These are phyloP conservation scores for Drosophila albomicans DNA, from an alignment of 1,140 invertebrate genomes.

Conservation along the genomic window DNA sequence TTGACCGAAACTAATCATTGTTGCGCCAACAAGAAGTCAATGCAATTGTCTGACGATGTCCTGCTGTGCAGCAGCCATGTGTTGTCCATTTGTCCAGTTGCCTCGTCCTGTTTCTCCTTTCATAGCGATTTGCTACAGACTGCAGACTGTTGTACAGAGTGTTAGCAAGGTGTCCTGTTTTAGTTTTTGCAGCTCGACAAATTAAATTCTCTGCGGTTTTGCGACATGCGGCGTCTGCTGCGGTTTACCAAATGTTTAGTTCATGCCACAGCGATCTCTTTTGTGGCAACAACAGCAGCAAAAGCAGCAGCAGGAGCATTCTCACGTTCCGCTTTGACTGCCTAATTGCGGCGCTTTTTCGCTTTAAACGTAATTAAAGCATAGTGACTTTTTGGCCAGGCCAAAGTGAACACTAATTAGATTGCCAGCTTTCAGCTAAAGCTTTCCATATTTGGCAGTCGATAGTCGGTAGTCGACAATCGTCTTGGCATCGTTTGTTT, in stretches of 20 bases:
- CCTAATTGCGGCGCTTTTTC: constrained; percentile 65
- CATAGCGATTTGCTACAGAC: constrained; percentile 24
- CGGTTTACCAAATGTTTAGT: constrained; percentile 70
- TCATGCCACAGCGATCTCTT: not conserved
- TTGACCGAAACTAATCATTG: constrained; percentile 84
- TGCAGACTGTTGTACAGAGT: not conserved
- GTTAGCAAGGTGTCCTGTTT: constrained; percentile 64
- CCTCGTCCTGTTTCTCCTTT: not conserved
- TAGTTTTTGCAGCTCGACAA: constrained; percentile 52
- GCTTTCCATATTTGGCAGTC: constrained; percentile 50
- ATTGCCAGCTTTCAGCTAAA: constrained; percentile 68
- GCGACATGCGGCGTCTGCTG: constrained; percentile 72
- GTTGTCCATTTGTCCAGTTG: constrained; percentile 52
- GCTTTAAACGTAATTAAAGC: constrained; percentile 64
- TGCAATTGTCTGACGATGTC: constrained; percentile 56
- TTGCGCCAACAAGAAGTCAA: constrained; percentile 83
- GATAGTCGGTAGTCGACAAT: not conserved
- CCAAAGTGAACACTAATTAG: constrained; percentile 75
- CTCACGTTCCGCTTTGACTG: constrained; percentile 67
- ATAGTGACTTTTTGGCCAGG: constrained; percentile 44
- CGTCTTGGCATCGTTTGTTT: constrained; percentile 72
- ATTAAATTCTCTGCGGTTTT: constrained; percentile 83
- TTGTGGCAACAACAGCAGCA: constrained; percentile 35
- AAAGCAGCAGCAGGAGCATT: constrained; percentile 45
- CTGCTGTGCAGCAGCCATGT: constrained; percentile 69